A percentile compares a stretch with the other conserved stretches of the same genome.
These are phyloP conservation scores for Limnephilus marmoratus DNA, from an alignment of 2,888 invertebrate genomes.

Conservation along the genomic window DNA sequence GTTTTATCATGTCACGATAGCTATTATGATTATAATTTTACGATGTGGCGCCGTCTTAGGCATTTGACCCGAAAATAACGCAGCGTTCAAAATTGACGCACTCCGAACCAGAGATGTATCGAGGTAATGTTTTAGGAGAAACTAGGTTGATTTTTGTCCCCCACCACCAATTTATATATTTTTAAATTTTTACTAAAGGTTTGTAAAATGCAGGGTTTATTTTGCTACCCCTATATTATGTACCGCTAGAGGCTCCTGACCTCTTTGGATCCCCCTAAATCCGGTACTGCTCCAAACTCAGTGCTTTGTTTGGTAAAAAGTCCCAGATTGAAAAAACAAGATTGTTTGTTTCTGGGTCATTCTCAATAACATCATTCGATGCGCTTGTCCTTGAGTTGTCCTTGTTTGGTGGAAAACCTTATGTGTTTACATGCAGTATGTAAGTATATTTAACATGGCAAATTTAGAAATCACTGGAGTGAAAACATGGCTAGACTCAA, in stretches of 20 bases:
- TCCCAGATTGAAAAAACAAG: not conserved
- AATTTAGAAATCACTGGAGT: too few species aligned
- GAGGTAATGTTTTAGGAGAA: too few species aligned
- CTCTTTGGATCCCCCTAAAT: too few species aligned
- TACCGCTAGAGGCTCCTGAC: too few species aligned
- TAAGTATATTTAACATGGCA: too few species aligned
- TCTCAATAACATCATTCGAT: not conserved
- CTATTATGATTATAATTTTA: not conserved
- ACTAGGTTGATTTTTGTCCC: too few species aligned
- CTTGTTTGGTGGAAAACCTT: not conserved
- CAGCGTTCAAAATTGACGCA: not conserved
- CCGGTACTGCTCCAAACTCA: not conserved
- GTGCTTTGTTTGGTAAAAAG: not conserved
- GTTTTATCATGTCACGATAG: not conserved
- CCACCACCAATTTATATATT: too few species aligned
- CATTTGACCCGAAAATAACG: not conserved
- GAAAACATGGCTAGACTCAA: too few species aligned
- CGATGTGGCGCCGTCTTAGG: not conserved
- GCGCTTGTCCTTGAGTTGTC: not conserved
- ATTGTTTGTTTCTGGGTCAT: not conserved
- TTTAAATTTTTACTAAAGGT: too few species aligned
- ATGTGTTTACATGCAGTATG: not conserved
- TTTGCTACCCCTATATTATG: too few species aligned
- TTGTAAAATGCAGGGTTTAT: too few species aligned
- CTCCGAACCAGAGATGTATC: too few species aligned